Evolutionary conservation across 2,888 invertebrate genomes (phyloP).

Genomic region (Panzeria rudis): DNA sequence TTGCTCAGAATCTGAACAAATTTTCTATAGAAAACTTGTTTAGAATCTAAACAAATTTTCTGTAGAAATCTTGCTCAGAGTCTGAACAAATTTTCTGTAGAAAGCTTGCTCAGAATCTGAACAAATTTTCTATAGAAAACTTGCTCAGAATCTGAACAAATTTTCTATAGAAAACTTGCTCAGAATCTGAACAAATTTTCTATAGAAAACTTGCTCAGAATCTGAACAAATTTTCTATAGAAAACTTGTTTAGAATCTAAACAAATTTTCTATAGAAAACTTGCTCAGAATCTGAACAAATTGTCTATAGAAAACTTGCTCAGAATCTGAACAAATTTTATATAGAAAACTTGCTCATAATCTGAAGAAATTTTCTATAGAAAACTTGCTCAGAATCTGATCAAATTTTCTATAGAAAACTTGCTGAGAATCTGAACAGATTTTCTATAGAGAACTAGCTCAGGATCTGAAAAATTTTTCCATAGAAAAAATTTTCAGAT

Average conservation of each 20-base stretch:
- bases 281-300: too few species aligned
- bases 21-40: not conserved
- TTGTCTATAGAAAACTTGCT: not conserved
- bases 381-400: not conserved
- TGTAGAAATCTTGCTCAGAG: too few species aligned
- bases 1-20: not conserved
- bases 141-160: not conserved
- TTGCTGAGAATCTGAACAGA: not conserved
- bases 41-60: not conserved
- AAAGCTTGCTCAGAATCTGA: not conserved
- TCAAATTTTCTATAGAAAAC: not conserved
- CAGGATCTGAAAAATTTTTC: not conserved
- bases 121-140: too few species aligned
- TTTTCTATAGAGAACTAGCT: too few species aligned
- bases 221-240: too few species aligned
- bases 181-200: not conserved
- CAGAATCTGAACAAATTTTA: not conserved
- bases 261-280: too few species aligned
- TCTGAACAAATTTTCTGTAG: not conserved
- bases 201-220: not conserved
- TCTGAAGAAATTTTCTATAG: not conserved
- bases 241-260: too few species aligned
- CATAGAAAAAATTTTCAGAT: not conserved
- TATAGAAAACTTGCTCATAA: not conserved
- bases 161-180: conserved; percentile 9